Conservation (phyloP, 2,113 vertebrate species). For the Bos taurus region ARS-UCD2.0 NC_037328.1:129461501-129462000, state of each 20-base stretch:
- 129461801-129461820: neutral
- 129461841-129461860: neutral
- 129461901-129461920: neutral
- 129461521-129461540: neutral
- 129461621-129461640: neutral
- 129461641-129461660: neutral
- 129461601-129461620: neutral
- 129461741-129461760: neutral
- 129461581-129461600: neutral
- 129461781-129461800: neutral
- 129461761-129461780: neutral
- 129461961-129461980: neutral
- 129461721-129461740: neutral
- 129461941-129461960: neutral
- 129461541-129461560: neutral
- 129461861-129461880: neutral
- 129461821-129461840: neutral
- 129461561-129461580: neutral
- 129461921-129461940: neutral
- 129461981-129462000: neutral
- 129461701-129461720: neutral
- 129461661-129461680: neutral
- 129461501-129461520: neutral
- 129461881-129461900: neutral
- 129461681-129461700: neutral